These are phyloP conservation scores for Pseudococcus longispinus DNA, from an alignment of 2,888 invertebrate genomes.

Conservation along the genomic window DNA sequence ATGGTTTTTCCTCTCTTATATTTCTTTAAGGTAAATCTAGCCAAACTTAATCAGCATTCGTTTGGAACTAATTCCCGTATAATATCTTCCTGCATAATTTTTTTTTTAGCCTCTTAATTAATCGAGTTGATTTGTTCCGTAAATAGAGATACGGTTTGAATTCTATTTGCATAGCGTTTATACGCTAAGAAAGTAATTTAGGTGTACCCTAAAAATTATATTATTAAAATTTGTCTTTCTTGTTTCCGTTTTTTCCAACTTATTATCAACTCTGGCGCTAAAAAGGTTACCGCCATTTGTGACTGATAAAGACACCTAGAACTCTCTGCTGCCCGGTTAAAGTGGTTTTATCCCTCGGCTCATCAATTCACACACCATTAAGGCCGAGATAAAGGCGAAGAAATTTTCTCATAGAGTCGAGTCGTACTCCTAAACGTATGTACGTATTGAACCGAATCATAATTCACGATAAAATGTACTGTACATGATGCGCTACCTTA, in stretches of 20 bases:
- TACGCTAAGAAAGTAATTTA: constrained; percentile 7
- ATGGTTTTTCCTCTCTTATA: background rate
- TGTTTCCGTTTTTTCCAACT: background rate
- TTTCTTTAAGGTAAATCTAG: background rate
- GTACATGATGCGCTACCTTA: background rate
- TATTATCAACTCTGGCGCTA: background rate
- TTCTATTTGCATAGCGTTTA: constrained; percentile 15
- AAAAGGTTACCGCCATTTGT: background rate
- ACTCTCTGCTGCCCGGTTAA: no score
- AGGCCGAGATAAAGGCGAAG: background rate
- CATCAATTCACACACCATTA: background rate
- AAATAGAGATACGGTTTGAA: constrained; percentile 1
- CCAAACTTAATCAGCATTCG: constrained; percentile 37
- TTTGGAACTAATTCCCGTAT: constrained; percentile 38
- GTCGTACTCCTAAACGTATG: background rate
- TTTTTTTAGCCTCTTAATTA: constrained; percentile 6
- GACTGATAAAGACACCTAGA: background rate
- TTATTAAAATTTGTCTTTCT: background rate
- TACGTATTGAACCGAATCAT: constrained; percentile 22
- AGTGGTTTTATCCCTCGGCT: background rate
- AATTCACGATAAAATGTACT: background rate
- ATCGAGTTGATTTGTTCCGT: constrained; percentile 33
- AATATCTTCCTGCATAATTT: constrained; percentile 29
- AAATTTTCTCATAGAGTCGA: constrained; percentile 3
- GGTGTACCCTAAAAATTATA: background rate